Conservation (phyloP, 2,113 vertebrate species). For the Antechinus flavipes region DNA sequence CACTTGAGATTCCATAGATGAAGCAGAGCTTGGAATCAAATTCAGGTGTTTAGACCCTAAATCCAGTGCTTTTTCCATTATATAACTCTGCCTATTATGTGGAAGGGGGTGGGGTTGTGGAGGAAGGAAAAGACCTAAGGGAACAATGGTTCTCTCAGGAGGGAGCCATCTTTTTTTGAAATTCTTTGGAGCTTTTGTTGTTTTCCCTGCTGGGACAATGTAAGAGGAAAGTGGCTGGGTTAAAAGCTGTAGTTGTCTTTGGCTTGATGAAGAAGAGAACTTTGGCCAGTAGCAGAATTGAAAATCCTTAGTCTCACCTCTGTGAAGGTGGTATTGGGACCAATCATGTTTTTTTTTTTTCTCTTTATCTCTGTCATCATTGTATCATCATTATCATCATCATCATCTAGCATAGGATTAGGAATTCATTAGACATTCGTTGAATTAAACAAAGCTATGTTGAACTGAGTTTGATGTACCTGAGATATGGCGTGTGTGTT, state of each 20-base stretch:
- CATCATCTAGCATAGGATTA: neutral
- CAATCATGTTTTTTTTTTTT: neutral
- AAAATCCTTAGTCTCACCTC: neutral
- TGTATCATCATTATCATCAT: neutral
- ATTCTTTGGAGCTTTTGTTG: constrained; percentile 2
- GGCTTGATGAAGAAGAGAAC: neutral
- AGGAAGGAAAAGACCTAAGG: neutral
- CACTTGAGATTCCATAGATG: neutral
- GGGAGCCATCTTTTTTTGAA: constrained; percentile 1
- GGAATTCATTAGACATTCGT: neutral
- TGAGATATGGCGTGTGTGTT: neutral
- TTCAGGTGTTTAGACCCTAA: neutral
- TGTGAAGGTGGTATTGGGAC: neutral
- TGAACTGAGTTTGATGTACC: neutral
- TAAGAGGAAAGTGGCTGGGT: neutral
- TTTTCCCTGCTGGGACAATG: neutral
- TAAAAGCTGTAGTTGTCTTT: neutral
- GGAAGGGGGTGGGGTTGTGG: neutral
- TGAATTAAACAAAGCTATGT: neutral
- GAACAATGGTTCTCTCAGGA: neutral
- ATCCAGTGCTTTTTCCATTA: neutral
- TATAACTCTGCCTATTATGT: neutral
- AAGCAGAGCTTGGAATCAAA: neutral
- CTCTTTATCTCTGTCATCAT: neutral
- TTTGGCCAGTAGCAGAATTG: neutral